phyloP scores from a whole-genome alignment of 1,140 invertebrate genomes.

The Phthorimaea operculella region DNA sequence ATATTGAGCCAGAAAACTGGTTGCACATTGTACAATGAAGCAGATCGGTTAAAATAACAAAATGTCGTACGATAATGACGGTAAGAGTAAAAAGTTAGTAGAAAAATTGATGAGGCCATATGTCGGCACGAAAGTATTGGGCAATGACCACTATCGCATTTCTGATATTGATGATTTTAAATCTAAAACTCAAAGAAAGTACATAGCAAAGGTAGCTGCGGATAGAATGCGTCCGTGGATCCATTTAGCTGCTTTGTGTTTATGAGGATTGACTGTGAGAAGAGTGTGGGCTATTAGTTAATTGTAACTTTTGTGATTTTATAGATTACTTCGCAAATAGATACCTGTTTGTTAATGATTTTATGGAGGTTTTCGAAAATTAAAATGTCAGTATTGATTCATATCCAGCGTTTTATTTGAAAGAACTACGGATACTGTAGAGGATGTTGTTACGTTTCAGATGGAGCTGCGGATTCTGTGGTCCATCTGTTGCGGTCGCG shows the following conservation, averaged over 20 bases:
- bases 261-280: background rate
- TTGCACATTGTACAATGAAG: constrained; percentile 13
- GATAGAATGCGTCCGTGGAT: constrained; percentile 4
- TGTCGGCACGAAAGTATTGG: background rate
- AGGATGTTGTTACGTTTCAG: background rate
- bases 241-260: background rate
- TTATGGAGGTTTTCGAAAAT: background rate
- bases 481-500: background rate
- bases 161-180: constrained; percentile 3
- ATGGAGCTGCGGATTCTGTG: constrained; percentile 1
- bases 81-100: background rate
- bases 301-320: background rate
- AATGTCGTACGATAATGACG: background rate
- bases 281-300: background rate
- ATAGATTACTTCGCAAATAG: background rate
- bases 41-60: background rate
- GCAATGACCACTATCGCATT: constrained; percentile 1
- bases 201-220: background rate
- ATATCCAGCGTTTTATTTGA: background rate
- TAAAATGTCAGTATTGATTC: background rate
- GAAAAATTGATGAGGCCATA: background rate
- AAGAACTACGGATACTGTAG: constrained; percentile 2
- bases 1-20: background rate
- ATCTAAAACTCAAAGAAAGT: background rate
- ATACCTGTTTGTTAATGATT: background rate